These are phyloP conservation scores for Sebastes nivosus DNA, from an alignment of 2,797 vertebrate species.

Conservation along the genomic window DNA sequence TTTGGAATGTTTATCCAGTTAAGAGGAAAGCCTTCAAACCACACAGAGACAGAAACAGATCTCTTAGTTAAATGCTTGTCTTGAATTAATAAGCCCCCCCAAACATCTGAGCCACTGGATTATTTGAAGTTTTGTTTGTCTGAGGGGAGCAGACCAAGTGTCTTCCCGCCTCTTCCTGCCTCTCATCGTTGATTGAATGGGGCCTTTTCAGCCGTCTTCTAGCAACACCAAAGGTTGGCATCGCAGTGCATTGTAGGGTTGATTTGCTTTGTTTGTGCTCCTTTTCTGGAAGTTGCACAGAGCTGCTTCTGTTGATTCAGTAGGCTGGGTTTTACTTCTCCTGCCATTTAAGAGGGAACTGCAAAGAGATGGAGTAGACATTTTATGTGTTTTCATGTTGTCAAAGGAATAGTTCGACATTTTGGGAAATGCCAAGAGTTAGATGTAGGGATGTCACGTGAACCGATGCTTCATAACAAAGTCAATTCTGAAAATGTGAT, in stretches of 20 bases:
- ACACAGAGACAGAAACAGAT: constrained; percentile 33
- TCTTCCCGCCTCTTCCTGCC: constrained; percentile 27
- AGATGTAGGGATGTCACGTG: too few relatives aligned
- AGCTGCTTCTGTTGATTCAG: constrained; percentile 39
- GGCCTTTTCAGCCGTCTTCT: constrained; percentile 63
- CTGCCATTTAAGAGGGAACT: background rate
- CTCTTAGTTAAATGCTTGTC: constrained; percentile 45
- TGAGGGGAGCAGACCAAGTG: constrained; percentile 25
- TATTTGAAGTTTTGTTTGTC: constrained; percentile 59
- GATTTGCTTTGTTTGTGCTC: constrained; percentile 56
- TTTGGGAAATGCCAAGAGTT: background rate
- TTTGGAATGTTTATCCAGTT: constrained; percentile 63
- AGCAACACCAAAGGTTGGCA: constrained; percentile 62
- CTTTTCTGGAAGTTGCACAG: constrained; percentile 42
- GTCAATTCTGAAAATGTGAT: too few relatives aligned
- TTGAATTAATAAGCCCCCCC: constrained; percentile 44
- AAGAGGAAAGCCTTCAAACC: constrained; percentile 61
- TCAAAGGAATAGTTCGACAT: background rate
- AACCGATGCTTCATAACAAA: accelerated
- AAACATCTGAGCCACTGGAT: constrained; percentile 43
- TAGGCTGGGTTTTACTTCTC: constrained; percentile 1
- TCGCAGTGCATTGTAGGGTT: constrained; percentile 46
- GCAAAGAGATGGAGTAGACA: background rate
- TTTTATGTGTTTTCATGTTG: background rate
- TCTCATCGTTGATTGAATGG: constrained; percentile 66